These are phyloP conservation scores for Machaerirhynchus nigripectus DNA, from an alignment of 2,113 vertebrate genomes.

Conservation along the genomic window DNA sequence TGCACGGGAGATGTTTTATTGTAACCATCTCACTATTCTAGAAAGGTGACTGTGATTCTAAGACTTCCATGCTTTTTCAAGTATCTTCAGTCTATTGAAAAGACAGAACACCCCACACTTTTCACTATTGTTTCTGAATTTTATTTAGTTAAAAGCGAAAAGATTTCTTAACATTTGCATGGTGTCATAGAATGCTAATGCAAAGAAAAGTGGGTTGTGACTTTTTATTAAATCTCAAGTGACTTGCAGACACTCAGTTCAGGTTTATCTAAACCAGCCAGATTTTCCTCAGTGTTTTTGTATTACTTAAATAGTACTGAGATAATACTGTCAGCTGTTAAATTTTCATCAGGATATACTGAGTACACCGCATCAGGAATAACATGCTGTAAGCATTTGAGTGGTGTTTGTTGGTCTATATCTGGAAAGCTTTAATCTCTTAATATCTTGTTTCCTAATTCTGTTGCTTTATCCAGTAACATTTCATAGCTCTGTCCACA, in stretches of 20 bases:
- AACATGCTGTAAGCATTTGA: not conserved
- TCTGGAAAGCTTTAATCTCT: conserved; percentile 19
- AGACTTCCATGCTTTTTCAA: not conserved
- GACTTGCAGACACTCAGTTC: not conserved
- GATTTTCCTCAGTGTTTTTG: not conserved
- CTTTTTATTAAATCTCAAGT: not conserved
- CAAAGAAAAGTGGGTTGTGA: not conserved
- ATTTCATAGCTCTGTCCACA: conserved; percentile 13
- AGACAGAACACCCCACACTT: not conserved
- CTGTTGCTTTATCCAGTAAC: conserved; percentile 2
- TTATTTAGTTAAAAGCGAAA: not conserved
- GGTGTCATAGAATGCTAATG: not conserved
- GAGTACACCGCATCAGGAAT: not conserved
- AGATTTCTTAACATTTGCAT: not conserved
- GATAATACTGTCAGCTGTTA: not conserved
- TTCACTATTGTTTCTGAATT: not conserved
- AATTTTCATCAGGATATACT: not conserved
- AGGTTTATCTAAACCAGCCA: not conserved
- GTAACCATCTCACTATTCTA: not conserved
- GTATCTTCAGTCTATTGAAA: not conserved
- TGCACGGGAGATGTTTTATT: not conserved
- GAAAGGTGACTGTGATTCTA: not conserved
- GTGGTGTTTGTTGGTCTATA: not conserved
- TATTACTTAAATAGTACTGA: not conserved
- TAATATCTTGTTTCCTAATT: conserved; percentile 28